phyloP scores from a whole-genome alignment of 2,797 vertebrate genomes.

The Novumbra hubbsi region DNA sequence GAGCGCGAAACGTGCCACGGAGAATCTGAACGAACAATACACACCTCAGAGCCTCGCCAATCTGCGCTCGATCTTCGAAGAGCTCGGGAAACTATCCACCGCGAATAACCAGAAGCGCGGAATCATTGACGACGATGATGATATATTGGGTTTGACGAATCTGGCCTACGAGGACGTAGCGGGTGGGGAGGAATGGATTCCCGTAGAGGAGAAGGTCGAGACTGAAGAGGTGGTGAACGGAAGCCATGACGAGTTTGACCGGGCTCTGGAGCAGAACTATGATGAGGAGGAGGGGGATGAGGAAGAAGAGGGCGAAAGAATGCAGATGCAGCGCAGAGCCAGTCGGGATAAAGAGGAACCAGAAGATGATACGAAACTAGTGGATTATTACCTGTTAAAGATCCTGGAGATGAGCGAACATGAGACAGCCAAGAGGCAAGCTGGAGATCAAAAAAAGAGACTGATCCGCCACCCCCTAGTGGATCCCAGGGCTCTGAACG shows the following conservation, averaged over 20 bases:
- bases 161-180: conserved; percentile 91
- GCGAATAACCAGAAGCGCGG: conserved; percentile 79
- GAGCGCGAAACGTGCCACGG: conserved; percentile 90
- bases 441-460: conserved; percentile 78
- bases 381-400: conserved; percentile 88
- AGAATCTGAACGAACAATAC: conserved; percentile 95
- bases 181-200: conserved; percentile 95
- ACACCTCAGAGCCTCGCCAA: conserved; percentile 96
- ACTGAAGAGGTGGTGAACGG: conserved; percentile 90
- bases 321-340: conserved; percentile 80
- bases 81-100: conserved; percentile 86
- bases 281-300: conserved; percentile 58
- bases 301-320: conserved; percentile 68
- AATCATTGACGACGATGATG: conserved; percentile 81
- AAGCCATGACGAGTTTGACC: conserved; percentile 86
- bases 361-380: conserved; percentile 85
- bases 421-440: conserved; percentile 72
- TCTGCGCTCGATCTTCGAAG: conserved; percentile 93
- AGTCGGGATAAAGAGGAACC: conserved; percentile 73
- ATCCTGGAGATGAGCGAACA: conserved; percentile 81
- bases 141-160: conserved; percentile 81
- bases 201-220: conserved; percentile 91
- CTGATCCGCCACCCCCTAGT: conserved; percentile 76
- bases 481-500: conserved; percentile 86
- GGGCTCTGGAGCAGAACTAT: conserved; percentile 70